These are phyloP conservation scores for Deroplatys truncata DNA, from an alignment of 2,888 invertebrate species.

Conservation along the genomic window DNA sequence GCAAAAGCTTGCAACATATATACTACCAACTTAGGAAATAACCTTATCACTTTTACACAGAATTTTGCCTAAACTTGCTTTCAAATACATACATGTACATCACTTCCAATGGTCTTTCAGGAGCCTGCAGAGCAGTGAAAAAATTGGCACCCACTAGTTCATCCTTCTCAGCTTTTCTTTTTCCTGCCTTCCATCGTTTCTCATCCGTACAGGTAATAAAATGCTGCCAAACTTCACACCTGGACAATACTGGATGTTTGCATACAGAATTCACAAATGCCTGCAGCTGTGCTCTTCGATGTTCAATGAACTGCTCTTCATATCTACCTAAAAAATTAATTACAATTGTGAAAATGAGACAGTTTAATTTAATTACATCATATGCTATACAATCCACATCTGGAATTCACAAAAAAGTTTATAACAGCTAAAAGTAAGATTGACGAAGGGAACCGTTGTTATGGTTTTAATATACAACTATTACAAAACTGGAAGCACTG, in stretches of 20 bases:
- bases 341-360: not conserved
- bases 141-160: constrained; percentile 85
- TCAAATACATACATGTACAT: constrained; percentile 45
- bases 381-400: not conserved
- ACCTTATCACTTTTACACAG: too few relatives aligned
- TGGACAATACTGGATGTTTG: constrained; percentile 90
- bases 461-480: not conserved
- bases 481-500: not conserved
- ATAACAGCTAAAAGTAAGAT: not conserved
- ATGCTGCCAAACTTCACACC: constrained; percentile 91
- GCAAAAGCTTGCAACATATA: too few relatives aligned
- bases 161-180: constrained; percentile 92
- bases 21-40: too few relatives aligned
- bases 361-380: not conserved
- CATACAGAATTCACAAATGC: constrained; percentile 97
- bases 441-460: not conserved
- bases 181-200: constrained; percentile 95
- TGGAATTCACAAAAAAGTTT: not conserved
- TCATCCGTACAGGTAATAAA: constrained; percentile 97
- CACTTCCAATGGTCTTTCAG: constrained; percentile 65
- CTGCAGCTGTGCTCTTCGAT: constrained; percentile 88
- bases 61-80: not conserved
- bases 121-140: constrained; percentile 83
- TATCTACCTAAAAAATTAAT: constrained; percentile 65
- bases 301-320: constrained; percentile 95